phyloP scores from a whole-genome alignment of 2,113 vertebrate genomes.

The Scalopus aquaticus region DNA sequence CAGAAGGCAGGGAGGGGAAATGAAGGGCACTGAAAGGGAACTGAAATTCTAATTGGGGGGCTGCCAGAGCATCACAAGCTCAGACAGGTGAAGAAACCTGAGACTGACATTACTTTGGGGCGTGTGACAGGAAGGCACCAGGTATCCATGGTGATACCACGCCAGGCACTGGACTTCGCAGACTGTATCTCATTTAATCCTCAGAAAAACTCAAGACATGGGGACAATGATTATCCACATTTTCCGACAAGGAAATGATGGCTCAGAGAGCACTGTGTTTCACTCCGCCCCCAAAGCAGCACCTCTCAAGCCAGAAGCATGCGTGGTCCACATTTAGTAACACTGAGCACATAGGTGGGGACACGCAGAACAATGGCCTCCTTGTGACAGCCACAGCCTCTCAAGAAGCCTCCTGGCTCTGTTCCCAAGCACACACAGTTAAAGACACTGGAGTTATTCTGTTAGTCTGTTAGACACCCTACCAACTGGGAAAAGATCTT shows the following conservation, averaged over 20 bases:
- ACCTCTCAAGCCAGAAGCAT: not conserved
- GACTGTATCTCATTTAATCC: not conserved
- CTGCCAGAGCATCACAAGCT: not conserved
- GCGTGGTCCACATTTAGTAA: not conserved
- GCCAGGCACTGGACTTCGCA: not conserved
- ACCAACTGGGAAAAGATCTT: too few relatives aligned
- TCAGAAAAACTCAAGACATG: not conserved
- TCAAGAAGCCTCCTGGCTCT: not conserved
- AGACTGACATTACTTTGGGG: not conserved
- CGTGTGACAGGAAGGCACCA: rapidly evolving
- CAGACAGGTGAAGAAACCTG: not conserved
- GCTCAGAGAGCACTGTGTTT: not conserved
- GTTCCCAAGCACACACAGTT: not conserved
- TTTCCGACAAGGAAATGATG: not conserved
- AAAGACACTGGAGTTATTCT: not conserved
- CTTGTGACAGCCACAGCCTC: not conserved
- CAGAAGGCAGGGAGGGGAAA: not conserved
- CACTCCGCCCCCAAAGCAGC: not conserved
- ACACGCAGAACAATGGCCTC: rapidly evolving
- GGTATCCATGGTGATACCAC: not conserved
- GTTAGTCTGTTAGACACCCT: too few relatives aligned
- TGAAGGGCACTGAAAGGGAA: not conserved
- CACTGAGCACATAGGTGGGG: not conserved
- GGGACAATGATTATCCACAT: not conserved
- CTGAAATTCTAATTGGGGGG: not conserved